A percentile compares a stretch with the other conserved stretches of the same genome.
Conservation (phyloP, 1,140 invertebrate species). For the Cotesia chilonis region DNA sequence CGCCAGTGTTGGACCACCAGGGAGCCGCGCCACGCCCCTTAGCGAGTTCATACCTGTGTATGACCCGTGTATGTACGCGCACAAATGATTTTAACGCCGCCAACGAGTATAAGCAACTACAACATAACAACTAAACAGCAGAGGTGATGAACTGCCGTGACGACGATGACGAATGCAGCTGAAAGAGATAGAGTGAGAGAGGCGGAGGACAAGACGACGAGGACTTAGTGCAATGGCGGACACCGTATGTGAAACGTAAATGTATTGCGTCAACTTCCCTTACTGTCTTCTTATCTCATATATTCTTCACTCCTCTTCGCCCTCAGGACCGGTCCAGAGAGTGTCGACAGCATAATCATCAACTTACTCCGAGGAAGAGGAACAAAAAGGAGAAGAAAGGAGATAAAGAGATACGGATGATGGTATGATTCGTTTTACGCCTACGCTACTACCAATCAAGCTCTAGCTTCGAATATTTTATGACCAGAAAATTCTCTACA, state of each 20-base stretch:
- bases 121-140: constrained; percentile 9
- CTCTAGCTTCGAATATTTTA: no score
- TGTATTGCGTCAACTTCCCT: constrained; percentile 14
- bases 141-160: constrained; percentile 35
- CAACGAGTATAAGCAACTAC: constrained; percentile 42
- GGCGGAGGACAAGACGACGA: constrained; percentile 10
- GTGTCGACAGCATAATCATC: constrained; percentile 61
- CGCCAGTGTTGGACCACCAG: constrained; percentile 62
- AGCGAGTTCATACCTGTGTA: constrained; percentile 45
- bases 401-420: not conserved
- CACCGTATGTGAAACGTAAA: not conserved
- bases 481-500: no score
- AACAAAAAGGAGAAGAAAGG: constrained; percentile 43
- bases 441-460: constrained; percentile 2
- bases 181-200: constrained; percentile 23
- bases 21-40: constrained; percentile 58
- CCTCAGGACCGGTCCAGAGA: constrained; percentile 35
- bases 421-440: constrained; percentile 8
- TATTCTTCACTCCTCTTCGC: constrained; percentile 2
- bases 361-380: constrained; percentile 48
- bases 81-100: constrained; percentile 54
- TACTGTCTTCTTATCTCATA: constrained; percentile 9
- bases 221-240: constrained; percentile 29
- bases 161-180: constrained; percentile 19
- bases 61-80: constrained; percentile 41